Conservation (phyloP, 1,140 invertebrate genomes). For the Alviniconcha marisindica region DNA sequence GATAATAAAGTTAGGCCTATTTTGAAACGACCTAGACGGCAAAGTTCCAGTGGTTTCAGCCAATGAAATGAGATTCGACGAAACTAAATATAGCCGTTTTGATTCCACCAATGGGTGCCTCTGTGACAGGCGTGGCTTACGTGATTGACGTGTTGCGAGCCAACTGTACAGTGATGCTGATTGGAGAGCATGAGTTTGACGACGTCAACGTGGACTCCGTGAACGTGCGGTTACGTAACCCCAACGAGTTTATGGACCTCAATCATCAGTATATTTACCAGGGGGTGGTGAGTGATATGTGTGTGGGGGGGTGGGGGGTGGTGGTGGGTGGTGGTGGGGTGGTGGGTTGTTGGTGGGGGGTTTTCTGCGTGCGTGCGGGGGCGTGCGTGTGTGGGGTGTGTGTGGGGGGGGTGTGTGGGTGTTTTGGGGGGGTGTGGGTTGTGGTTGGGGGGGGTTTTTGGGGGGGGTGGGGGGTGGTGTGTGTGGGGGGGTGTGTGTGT, state of each 20-base stretch:
- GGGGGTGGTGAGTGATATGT: slow-evolving; percentile 48
- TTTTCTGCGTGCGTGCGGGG: not conserved
- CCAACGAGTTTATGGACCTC: slow-evolving; percentile 56
- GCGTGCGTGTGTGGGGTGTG: not conserved
- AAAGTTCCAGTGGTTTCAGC: no score
- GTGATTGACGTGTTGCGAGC: slow-evolving; percentile 48
- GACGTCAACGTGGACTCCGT: slow-evolving; percentile 30
- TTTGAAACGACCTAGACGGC: no score
- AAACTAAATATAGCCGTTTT: no score
- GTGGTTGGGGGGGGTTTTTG: not conserved
- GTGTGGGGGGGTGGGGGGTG: no score
- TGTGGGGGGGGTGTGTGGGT: not conserved
- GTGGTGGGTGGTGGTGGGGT: no score
- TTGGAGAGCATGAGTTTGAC: slow-evolving; percentile 46
- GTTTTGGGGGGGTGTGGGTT: not conserved
- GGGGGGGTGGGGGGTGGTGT: not conserved
- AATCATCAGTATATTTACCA: slow-evolving; percentile 47
- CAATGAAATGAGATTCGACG: no score
- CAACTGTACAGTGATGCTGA: slow-evolving; percentile 49
- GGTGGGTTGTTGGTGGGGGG: not conserved
- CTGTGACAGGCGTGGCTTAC: slow-evolving; percentile 56
- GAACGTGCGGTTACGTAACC: slow-evolving; percentile 45
- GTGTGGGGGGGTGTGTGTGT: not conserved
- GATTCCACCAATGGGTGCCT: not conserved
- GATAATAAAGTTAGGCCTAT: no score